Base-by-base conservation (phyloP, 2,797 vertebrate genomes). In the Remorina albescens region DNA sequence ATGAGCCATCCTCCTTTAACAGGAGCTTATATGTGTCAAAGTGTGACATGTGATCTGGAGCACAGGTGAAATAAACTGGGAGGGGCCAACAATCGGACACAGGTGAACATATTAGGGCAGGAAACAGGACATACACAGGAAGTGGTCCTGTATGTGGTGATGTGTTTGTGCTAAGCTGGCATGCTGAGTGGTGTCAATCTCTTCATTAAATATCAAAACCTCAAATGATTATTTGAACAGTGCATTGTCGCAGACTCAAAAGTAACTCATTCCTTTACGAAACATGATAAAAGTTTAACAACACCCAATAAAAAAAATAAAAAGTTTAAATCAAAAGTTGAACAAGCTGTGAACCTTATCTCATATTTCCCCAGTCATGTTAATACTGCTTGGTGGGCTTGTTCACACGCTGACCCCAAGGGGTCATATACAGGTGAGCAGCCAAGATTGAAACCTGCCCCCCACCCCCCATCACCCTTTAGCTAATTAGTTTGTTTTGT, bases 401-500 rank as follows among this genome's bases (percentile, higher is more conserved):
- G 59, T 67, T 84, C 53, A 5, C 37, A n/a, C 25, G 37, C 54
- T 8, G 0, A 11, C 19, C 30, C 72, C 68, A 18, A 13, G 63
- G 84, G 86, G 87, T 74, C 71, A 39, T 65, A 66, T 44, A 54
- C 89, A 85, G 89, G 89, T 89, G 83, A 87, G 71, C 28, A 58
- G 37, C 68, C n/a, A 21, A 74, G 76, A 76, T 78, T 83, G 85
- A 81, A n/a, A n/a, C 46, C 12, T 23, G 15, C 73, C 76, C 77
- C 76, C 57, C n/a, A 30, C 50, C 68, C 39, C 15, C 25, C 70
- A 71, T 73, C 76, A 60, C 62, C 72, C 25, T 23, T 65, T 78
- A 67, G 80, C 85, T 87, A 81, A 85, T 90, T 86, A 93, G 92
- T 94, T 93, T 93, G 91, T 91, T 93, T 91, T 80, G 66, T 90